Base-by-base conservation (phyloP, 2,797 vertebrate genomes). In the Kryptopterus vitreolus region DNA sequence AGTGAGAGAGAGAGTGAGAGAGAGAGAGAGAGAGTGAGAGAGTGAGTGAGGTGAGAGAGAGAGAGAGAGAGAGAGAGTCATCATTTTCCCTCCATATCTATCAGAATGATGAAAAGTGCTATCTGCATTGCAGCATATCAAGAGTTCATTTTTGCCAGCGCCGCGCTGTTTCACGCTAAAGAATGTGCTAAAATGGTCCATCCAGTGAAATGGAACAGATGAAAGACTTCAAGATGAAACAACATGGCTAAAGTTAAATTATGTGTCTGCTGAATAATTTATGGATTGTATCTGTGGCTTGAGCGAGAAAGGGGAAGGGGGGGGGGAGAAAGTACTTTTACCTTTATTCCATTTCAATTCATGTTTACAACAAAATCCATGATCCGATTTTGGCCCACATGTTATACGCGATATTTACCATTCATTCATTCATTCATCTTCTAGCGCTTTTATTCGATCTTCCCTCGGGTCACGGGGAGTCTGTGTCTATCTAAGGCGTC, bases 51-150 rank as follows among this genome's bases (percentile, higher is more conserved):
- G n/a, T n/a, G 38, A 90, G 83, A 83, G 87, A 82, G 86, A 83
- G 88, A n/a, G n/a, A 43, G 38, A 10, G 38, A 43, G 38, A 90
- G 83, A 83, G 87, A 82, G 86, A 83, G 88, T 89, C 89, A 85
- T 88, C 76, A 85, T 86, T 88, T 87, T 69, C 18, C 61, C 70
- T 78, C 43, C 38, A 58, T 61, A 68, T 83, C 61, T 69, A 74
- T 81, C 74, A 61, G 77, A 55, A 69, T 89, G 87, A 90, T 89
- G 88, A 90, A 87, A 91, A 88, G 90, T 90, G 50, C 89, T 86
- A 91, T 90, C 90, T 92, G 90, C 91, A 92, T 88, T 90, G 90
- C 90, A 91, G 87, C 89, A 91, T 85, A 89, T 88, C 81, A 80
- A 73, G 87, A 82, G 86, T 90, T 88, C 85, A 88, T 86, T 88